A percentile compares a stretch with the other conserved stretches of the same genome.
phyloP scores from a whole-genome alignment of 2,888 invertebrate species.

The Shargacucullia verbasci region DNA sequence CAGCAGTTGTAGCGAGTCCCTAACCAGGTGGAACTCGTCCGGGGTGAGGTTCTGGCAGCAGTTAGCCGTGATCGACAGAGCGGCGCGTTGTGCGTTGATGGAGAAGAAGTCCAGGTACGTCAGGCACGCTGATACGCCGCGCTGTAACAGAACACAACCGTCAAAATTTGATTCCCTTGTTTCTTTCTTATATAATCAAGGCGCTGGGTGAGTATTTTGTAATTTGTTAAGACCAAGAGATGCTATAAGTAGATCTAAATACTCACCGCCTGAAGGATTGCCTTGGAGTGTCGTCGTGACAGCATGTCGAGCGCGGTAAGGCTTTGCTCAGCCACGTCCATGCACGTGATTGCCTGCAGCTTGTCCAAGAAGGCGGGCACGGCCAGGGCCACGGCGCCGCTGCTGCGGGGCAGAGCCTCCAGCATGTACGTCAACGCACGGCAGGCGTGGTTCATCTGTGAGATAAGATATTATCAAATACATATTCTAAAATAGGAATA shows the following conservation, averaged over 20 bases:
- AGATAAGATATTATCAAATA: background rate
- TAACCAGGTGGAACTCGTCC: constrained; percentile 98
- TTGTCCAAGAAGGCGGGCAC: constrained; percentile 99
- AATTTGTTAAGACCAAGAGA: no score
- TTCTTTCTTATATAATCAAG: no score
- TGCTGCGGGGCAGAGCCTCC: constrained; percentile 99
- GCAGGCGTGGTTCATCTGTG: constrained; percentile 98
- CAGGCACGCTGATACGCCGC: constrained; percentile 98
- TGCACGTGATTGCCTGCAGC: constrained; percentile 99
- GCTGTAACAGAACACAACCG: constrained; percentile 85
- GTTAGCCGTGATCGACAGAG: constrained; percentile 98
- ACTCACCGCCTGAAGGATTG: constrained; percentile 96
- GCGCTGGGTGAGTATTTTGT: no score
- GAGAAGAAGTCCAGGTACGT: constrained; percentile 99
- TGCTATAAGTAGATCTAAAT: background rate
- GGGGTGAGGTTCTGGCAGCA: constrained; percentile 98
- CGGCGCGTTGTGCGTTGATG: constrained; percentile 98
- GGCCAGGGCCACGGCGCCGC: constrained; percentile 98
- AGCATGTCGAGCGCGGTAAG: constrained; percentile 99
- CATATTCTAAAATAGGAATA: background rate
- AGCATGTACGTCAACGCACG: constrained; percentile 99
- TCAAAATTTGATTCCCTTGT: background rate
- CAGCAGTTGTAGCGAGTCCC: constrained; percentile 95
- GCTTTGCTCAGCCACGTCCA: constrained; percentile 99
- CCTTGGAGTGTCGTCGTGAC: constrained; percentile 98